A percentile compares a stretch with the other conserved stretches of the same genome.
Conservation (phyloP, 2,113 vertebrate genomes). For the Chrysochloris asiatica region DNA sequence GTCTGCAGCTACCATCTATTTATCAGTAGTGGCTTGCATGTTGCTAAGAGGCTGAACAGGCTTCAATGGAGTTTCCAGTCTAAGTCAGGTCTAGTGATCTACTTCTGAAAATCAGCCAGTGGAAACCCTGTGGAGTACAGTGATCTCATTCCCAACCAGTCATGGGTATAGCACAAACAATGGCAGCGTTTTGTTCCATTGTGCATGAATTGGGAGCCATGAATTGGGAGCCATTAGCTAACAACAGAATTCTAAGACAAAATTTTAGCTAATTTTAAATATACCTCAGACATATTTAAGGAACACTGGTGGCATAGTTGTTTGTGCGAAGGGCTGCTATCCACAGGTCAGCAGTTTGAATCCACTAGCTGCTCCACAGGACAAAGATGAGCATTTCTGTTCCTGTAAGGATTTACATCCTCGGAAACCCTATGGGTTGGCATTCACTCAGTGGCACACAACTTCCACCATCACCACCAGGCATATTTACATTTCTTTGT, state of each 20-base stretch:
- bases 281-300: not conserved
- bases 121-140: not conserved
- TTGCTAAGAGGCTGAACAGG: not conserved
- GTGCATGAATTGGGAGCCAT: not conserved
- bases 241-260: not conserved
- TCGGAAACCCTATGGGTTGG: too few species aligned
- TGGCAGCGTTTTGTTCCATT: not conserved
- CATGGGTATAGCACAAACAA: not conserved
- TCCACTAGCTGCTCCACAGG: too few species aligned
- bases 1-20: not conserved
- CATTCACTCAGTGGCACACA: too few species aligned
- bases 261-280: conserved; percentile 22
- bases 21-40: not conserved
- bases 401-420: too few species aligned
- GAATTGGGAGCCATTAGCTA: not conserved
- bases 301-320: too few species aligned
- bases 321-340: too few species aligned
- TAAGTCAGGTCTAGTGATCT: not conserved
- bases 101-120: not conserved
- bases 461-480: too few species aligned
- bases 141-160: not conserved
- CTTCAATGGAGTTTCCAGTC: not conserved
- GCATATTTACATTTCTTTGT: conserved; percentile 10
- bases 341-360: too few species aligned
- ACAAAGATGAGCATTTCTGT: too few species aligned